Evolutionary conservation across 2,888 invertebrate species (phyloP).

Genomic region (Plebejus argus): DNA sequence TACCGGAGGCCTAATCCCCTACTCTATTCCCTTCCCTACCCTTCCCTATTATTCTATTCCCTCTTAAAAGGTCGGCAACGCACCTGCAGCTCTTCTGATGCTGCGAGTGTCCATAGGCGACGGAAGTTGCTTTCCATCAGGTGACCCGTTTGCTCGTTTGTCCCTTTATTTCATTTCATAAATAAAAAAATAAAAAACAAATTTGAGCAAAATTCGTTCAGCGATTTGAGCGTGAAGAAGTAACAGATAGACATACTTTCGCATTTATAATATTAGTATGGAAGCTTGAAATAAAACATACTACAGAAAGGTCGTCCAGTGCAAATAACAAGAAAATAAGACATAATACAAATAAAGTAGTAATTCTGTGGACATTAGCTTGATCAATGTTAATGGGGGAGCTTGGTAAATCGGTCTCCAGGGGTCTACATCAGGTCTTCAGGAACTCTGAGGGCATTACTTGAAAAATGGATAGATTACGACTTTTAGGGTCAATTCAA

Average conservation of each 20-base stretch:
- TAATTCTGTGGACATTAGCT: conserved; percentile 49
- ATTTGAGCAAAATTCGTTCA: too few relatives aligned
- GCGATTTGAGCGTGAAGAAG: not conserved
- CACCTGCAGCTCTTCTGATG: too few relatives aligned
- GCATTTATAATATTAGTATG: too few relatives aligned
- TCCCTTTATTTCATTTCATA: too few relatives aligned
- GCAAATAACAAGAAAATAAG: not conserved
- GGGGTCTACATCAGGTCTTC: not conserved
- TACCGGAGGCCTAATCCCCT: too few relatives aligned
- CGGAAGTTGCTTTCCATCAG: too few relatives aligned
- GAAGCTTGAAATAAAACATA: not conserved
- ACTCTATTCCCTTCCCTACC: too few relatives aligned
- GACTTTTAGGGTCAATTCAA: not conserved
- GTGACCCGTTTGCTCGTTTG: too few relatives aligned
- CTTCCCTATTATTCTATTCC: too few relatives aligned
- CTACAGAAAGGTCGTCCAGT: not conserved
- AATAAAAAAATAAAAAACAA: too few relatives aligned
- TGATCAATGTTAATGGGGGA: conserved; percentile 51
- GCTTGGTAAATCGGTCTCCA: not conserved
- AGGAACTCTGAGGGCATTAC: not conserved
- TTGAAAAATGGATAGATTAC: not conserved
- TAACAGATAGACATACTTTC: not conserved
- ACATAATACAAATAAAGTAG: not conserved
- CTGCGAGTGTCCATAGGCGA: too few relatives aligned
- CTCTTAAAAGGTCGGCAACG: too few relatives aligned